Base-by-base conservation (phyloP, 2,888 invertebrate species). In the Volucella zonaria region DNA sequence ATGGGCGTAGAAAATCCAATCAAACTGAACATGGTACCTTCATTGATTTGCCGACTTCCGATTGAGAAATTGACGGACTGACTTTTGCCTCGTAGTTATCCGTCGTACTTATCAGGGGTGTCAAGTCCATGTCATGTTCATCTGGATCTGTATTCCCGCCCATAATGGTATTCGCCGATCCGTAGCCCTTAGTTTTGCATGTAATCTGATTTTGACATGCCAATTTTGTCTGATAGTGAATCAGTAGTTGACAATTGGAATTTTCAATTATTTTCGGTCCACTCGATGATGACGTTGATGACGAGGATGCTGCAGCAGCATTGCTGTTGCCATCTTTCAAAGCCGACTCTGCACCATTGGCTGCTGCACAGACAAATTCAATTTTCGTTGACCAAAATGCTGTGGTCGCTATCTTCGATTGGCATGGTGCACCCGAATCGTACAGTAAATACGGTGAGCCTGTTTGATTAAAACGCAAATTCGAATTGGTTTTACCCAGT, bases 241-340 rank as follows among this genome's bases (percentile, higher is more conserved):
- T 91, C 88, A 91, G 88, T 86, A 92, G 87, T 89, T 89, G 89
- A 87, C 92, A 92, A 88, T 91, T 90, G 80, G 91, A 89, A 88
- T 92, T 91, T 89, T 92, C 92, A 89, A 92, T 91, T 89, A 92
- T 90, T 89, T 90, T 89, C 70, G 89, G 88, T 64, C 83, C 87
- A 66, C 42, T 58, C 76, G 66, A 73, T 67, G 79, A 76, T 74
- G 74, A 67, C 83, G 88, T 86, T 78, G 88, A 86, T 78, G 85
- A 31, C 31, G 31, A 31, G 0, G 79, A 59, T 64, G 77, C 59
- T 68, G 79, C 40, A 76, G 68, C 70, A 64, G 40, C 45, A 61
- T 68, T 45, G 49, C 54, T 73, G 43, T 49, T 74, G 40, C 66
- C 67, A 23, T 74, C 66, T 77, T 61, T 81, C 80, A 67, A 64